Conservation (phyloP, 2,888 invertebrate genomes). For the Cactoblastis cactorum region DNA sequence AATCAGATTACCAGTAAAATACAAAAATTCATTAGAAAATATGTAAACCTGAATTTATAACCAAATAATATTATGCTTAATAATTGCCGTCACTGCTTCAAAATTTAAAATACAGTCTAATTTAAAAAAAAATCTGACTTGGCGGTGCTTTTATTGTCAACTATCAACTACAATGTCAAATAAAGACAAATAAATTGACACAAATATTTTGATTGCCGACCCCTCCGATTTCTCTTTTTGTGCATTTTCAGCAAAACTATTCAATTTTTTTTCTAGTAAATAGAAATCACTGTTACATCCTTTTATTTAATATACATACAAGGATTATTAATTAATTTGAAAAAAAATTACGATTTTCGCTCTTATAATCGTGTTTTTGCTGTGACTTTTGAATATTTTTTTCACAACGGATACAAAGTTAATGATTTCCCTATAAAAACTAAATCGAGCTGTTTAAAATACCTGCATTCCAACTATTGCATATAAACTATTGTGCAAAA, state of each 20-base stretch:
- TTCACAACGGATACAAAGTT: constrained; percentile 6
- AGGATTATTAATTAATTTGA: too few relatives aligned
- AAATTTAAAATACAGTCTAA: too few relatives aligned
- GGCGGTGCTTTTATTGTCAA: too few relatives aligned
- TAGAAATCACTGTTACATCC: not conserved
- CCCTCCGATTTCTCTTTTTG: constrained; percentile 24
- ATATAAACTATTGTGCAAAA: not conserved
- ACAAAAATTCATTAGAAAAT: too few relatives aligned
- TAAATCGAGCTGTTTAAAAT: not conserved
- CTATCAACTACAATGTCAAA: too few relatives aligned
- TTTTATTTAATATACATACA: not conserved
- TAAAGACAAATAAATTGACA: too few relatives aligned
- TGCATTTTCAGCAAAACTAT: constrained; percentile 18
- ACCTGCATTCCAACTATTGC: not conserved
- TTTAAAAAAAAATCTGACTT: too few relatives aligned
- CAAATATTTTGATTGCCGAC: constrained; percentile 17
- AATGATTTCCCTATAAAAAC: not conserved
- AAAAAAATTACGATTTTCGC: too few relatives aligned
- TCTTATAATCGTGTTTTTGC: not conserved
- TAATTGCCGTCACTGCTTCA: too few relatives aligned
- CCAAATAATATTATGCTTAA: too few relatives aligned
- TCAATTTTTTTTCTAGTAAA: constrained; percentile 4
- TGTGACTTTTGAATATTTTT: not conserved
- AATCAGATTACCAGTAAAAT: too few relatives aligned
- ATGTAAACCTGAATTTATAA: too few relatives aligned